Conservation (phyloP, 2,797 vertebrate species). For the Macrochelys suwanniensis region DNA sequence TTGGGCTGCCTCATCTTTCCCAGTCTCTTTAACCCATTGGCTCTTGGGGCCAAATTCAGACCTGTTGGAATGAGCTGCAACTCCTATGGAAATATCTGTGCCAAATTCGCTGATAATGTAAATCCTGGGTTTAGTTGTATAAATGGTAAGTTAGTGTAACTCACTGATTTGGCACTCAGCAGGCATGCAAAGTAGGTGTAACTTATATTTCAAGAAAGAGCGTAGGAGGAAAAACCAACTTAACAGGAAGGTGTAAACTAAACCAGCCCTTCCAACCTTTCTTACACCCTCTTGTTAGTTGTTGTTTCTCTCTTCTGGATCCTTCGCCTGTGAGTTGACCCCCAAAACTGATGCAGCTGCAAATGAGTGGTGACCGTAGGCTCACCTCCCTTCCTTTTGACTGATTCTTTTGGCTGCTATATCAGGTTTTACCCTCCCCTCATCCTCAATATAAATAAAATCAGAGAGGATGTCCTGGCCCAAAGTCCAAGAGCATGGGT, state of each 20-base stretch:
- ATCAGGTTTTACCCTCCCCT: neutral
- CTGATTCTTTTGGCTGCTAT: accelerated
- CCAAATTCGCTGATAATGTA: neutral
- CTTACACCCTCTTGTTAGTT: neutral
- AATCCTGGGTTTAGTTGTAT: conserved; percentile 31
- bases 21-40: neutral
- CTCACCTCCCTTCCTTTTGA: neutral
- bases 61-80: neutral
- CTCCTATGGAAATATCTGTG: neutral
- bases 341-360: conserved; percentile 35
- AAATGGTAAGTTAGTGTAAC: conserved; percentile 20
- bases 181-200: conserved; percentile 27
- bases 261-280: neutral
- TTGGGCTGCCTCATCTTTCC: neutral
- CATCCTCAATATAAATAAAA: accelerated
- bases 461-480: accelerated
- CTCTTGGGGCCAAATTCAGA: neutral
- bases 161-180: neutral
- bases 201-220: conserved; percentile 13
- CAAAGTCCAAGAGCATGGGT: accelerated
- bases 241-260: neutral
- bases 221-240: conserved; percentile 59
- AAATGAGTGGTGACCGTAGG: neutral
- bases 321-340: neutral
- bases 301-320: neutral